Evolutionary conservation across 2,113 vertebrate genomes (phyloP), one percentile per base, ranked within the genome.

Genomic region (Rhinoderma darwinii): DNA sequence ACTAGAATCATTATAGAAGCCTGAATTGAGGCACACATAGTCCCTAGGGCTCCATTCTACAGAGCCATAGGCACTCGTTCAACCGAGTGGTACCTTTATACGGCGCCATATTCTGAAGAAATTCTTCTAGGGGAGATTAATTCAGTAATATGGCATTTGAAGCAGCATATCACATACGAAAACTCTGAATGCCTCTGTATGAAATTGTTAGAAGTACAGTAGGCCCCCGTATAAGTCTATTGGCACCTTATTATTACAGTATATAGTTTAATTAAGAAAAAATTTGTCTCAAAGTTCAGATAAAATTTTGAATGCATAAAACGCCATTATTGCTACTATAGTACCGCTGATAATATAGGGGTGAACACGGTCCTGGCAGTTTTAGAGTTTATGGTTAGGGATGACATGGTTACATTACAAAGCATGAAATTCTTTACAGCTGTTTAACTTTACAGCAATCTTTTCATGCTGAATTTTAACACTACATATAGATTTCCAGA

Each of bases 401-500:
- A 39, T 50, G 44, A 50, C 43, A 83, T 32, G 63, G 50, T 61
- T 75, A 3, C 50, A 72, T 75, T 56, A 59, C 32, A 59, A 9
- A 84, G n/a, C 50, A 72, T 84, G 66, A 84, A 73, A 84, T 75
- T 84, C 47, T 43, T 27, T 20, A 37, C 83, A 84, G 83, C 83
- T 84, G 83, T 84, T 75, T 61, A 30, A 41, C 30, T 6, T 59
- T 61, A 59, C 83, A 59, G 14, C 51, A 10, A 84, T 41, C 35
- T 37, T 43, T n/a, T 84, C 35, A 43, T 75, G 56, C 54, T 15
- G 39, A 61, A 22, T 81, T 81, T 63, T 43, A 79, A 41, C 15
- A 41, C 54, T 59, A 81, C 54, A 43, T 81, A 54, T n/a, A 63
- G 78, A 81, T 43, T 81, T 63, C 3, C 56, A 81, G 15, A 79